These are phyloP conservation scores for Heliconius ismenius DNA, from an alignment of 2,888 invertebrate genomes.

Conservation along the genomic window DNA sequence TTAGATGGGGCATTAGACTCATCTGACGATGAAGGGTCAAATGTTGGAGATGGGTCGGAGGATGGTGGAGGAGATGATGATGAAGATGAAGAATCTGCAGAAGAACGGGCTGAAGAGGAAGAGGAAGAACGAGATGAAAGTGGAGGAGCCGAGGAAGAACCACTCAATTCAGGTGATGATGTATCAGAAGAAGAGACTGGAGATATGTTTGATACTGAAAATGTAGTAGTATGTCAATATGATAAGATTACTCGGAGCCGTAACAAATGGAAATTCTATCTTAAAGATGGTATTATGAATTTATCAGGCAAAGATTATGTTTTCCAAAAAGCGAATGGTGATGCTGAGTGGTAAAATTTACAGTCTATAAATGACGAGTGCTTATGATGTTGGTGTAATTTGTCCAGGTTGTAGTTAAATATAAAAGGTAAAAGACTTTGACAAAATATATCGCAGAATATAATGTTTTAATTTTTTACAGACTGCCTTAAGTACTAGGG, in stretches of 20 bases:
- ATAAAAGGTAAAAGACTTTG: conserved; percentile 54
- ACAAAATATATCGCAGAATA: conserved; percentile 52
- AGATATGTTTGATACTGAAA: conserved; percentile 98
- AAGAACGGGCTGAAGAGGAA: conserved; percentile 83
- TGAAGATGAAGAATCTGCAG: conserved; percentile 90
- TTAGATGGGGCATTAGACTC: conserved; percentile 86
- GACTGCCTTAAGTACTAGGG: conserved; percentile 21
- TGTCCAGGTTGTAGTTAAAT: conserved; percentile 54
- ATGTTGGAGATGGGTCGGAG: conserved; percentile 80
- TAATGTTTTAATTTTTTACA: conserved; percentile 14
- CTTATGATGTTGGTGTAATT: conserved; percentile 57
- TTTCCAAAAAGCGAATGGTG: conserved; percentile 99
- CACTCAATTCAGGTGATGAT: conserved; percentile 97
- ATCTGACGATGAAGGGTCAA: conserved; percentile 89
- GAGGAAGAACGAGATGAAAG: conserved; percentile 87
- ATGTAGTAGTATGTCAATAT: conserved; percentile 99
- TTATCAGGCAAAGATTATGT: conserved; percentile 98
- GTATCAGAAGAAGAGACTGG: conserved; percentile 97
- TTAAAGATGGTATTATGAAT: conserved; percentile 99
- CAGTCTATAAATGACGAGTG: conserved; percentile 51
- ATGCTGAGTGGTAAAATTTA: conserved; percentile 96
- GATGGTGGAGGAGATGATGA: conserved; percentile 87
- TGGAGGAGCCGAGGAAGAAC: conserved; percentile 88
- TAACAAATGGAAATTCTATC: conserved; percentile 99
- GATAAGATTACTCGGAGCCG: conserved; percentile 99